Evolutionary conservation across 37 sponge, comb jelly and placozoan species (phyloP).

Genomic region (Beroe ovata): DNA sequence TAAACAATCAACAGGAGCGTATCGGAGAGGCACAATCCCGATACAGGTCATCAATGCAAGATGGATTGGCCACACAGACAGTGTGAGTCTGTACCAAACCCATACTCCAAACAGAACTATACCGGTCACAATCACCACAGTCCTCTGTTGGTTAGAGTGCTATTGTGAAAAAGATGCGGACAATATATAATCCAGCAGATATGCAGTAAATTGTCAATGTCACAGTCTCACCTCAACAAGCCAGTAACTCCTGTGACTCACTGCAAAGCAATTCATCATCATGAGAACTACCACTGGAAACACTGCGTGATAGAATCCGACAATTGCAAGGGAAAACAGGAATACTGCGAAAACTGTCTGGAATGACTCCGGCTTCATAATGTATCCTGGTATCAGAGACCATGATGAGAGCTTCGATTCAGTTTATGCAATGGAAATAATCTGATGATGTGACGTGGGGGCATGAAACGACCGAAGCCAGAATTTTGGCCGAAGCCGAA

Average conservation of each 20-base stretch:
- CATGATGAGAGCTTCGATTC: not conserved
- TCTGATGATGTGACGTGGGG: too few species aligned
- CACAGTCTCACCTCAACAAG: slow-evolving; percentile 45
- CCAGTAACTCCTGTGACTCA: slow-evolving; percentile 34
- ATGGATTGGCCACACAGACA: slow-evolving; percentile 42
- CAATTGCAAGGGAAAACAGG: slow-evolving; percentile 1
- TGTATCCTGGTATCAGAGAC: slow-evolving; percentile 10
- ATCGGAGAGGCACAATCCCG: slow-evolving; percentile 20
- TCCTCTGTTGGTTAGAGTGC: slow-evolving; percentile 31
- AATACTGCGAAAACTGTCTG: slow-evolving; percentile 36
- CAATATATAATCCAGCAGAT: too few species aligned
- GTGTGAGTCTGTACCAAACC: not conserved
- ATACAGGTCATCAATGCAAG: slow-evolving; percentile 10
- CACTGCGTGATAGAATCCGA: slow-evolving; percentile 43
- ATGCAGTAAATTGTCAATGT: too few species aligned
- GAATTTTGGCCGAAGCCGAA: too few species aligned
- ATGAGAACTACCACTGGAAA: slow-evolving; percentile 19
- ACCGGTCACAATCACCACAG: not conserved
- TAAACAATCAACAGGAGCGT: slow-evolving; percentile 20
- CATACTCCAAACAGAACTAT: slow-evolving; percentile 8
- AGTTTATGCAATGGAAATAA: too few species aligned
- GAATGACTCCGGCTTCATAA: not conserved
- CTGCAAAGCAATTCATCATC: not conserved
- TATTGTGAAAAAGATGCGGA: too few species aligned
- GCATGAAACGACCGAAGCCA: too few species aligned